These are phyloP conservation scores for Mormyrus lacerda DNA, from an alignment of 2,113 vertebrate genomes.

Conservation along the genomic window DNA sequence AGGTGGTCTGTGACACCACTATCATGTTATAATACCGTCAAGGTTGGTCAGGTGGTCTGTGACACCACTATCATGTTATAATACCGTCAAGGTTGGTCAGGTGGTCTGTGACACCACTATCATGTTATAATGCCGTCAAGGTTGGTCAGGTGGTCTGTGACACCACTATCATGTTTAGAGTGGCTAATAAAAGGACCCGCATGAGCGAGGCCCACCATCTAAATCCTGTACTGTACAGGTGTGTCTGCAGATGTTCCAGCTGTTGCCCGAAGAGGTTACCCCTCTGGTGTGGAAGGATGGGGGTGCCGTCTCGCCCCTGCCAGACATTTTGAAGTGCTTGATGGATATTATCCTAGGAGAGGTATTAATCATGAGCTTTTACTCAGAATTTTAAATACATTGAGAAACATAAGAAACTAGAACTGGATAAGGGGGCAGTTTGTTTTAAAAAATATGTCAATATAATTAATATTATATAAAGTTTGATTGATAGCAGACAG, in stretches of 20 bases:
- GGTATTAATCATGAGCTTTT: constrained; percentile 47
- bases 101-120: not conserved
- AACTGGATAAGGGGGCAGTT: not conserved
- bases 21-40: constrained; percentile 65
- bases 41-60: constrained; percentile 53
- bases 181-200: not conserved
- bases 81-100: constrained; percentile 67
- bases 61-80: constrained; percentile 54
- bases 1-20: not conserved
- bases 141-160: constrained; percentile 40
- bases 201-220: not conserved
- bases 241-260: constrained; percentile 78
- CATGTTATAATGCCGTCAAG: constrained; percentile 69
- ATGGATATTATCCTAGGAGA: constrained; percentile 60
- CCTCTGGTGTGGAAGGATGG: constrained; percentile 56
- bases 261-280: constrained; percentile 52
- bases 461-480: not conserved
- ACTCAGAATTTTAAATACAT: not conserved
- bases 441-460: not conserved
- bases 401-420: not conserved
- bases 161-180: not conserved
- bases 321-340: constrained; percentile 63
- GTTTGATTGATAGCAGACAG: not conserved
- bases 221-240: constrained; percentile 51
- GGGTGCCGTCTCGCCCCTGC: constrained; percentile 31